Evolutionary conservation across 2,888 invertebrate genomes (phyloP), one percentile per base, ranked within the genome.

Genomic region (Drosophila infuscata): DNA sequence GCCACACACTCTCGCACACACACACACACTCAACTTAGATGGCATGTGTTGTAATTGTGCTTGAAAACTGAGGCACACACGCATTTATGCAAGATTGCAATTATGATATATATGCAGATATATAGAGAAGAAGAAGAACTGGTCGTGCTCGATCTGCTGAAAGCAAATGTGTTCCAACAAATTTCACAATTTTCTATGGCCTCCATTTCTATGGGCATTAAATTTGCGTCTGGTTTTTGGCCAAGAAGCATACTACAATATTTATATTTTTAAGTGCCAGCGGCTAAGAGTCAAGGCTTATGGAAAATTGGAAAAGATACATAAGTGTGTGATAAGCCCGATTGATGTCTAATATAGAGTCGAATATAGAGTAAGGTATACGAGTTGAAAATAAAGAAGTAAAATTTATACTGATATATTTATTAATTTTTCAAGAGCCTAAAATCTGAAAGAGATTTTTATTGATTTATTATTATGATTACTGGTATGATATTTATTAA

Each of bases 51-150:
- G 82, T 81, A 77, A 84, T 83, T 82, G 79, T 82, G 70, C 84
- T 76, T 78, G 68, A 83, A 84, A 88, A 74, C 65, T 71, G 67
- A 73, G 73, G 60, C 83, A 65, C 51, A 65, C 49, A 75, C 89
- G 78, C 84, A 89, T 80, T 80, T 82, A 76, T 89, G 89, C 80
- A 80, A 87, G 87, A 87, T 87, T 90, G 80, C 87, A 87, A 87
- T 87, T 87, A 87, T 86, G 87, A 87, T 87, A 87, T 87, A 86
- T 68, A 76, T 88, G 88, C n/a, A 38, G 70, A 81, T 30, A 57
- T 30, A 41, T 3, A 41, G 12, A 30, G 20, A 78, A 84, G 76
- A 74, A 86, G 20, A 78, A 84, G 76, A 74, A 83, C 79, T 87
- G 79, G 84, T 81, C 79, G 82, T 63, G 57, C 70, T 59, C 62